These are phyloP conservation scores for Leptopterna dolabrata DNA, from an alignment of 2,888 invertebrate genomes.

Conservation along the genomic window DNA sequence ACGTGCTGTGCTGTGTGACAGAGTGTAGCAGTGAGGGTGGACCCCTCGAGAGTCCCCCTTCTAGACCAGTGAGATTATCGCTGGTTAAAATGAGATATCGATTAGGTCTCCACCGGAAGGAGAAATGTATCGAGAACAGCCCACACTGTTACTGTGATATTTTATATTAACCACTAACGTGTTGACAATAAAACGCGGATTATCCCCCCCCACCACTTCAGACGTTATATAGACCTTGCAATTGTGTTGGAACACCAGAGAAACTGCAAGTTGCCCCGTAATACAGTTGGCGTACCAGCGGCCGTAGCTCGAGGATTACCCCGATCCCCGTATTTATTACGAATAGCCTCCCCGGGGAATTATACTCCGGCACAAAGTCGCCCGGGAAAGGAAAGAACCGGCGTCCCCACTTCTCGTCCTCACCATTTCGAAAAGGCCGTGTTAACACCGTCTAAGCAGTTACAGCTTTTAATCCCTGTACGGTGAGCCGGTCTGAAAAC, in stretches of 20 bases:
- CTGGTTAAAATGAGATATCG: no score
- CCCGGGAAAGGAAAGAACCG: neutral
- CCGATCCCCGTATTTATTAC: neutral
- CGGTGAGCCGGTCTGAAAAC: neutral
- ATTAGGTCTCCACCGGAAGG: no score
- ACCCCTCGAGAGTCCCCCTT: no score
- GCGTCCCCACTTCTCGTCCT: no score
- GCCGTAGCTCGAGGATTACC: neutral
- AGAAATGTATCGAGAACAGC: no score
- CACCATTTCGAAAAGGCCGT: neutral
- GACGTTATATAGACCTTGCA: neutral
- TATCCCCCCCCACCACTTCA: neutral
- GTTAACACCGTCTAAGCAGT: neutral
- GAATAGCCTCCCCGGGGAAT: neutral
- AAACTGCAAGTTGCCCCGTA: neutral
- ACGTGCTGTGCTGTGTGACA: no score
- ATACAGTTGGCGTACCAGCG: neutral
- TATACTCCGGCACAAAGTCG: neutral
- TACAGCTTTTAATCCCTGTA: neutral
- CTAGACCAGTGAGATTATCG: no score
- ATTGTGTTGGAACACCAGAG: neutral
- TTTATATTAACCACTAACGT: no score
- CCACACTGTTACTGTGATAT: no score
- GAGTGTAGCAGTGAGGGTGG: no score
- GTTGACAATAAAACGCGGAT: neutral